Percentiles rank a stretch among this genome's conserved stretches.
Conservation (phyloP, 1,140 invertebrate species). For the Belonocnema kinseyi region DNA sequence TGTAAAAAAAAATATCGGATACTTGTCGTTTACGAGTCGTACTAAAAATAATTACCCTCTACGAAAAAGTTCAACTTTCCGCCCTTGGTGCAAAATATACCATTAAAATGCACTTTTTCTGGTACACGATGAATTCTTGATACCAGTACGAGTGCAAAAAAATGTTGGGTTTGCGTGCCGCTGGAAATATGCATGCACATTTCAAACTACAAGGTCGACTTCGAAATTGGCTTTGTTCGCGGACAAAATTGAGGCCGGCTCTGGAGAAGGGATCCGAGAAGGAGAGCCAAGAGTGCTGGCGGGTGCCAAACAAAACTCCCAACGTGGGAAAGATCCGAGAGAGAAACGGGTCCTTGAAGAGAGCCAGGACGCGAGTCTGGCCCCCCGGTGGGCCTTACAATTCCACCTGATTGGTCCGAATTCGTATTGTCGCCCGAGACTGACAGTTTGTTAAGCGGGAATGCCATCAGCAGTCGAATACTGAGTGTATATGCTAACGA, state of each 20-base stretch:
- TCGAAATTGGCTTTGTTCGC: conserved; percentile 16
- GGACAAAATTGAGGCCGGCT: background rate
- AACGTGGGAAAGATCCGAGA: conserved; percentile 59
- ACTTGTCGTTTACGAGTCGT: no score
- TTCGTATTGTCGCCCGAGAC: conserved; percentile 59
- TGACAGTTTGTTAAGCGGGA: conserved; percentile 55
- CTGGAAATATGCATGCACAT: background rate
- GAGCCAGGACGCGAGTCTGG: conserved; percentile 39
- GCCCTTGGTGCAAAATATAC: background rate
- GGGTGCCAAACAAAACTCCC: background rate
- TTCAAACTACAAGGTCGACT: conserved; percentile 11
- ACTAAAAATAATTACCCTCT: background rate
- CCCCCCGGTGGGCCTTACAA: conserved; percentile 65
- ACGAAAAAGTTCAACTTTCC: background rate
- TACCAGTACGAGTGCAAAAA: no score
- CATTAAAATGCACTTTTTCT: no score
- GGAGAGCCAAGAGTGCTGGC: conserved; percentile 17
- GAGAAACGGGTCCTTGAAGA: conserved; percentile 42
- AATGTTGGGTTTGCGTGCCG: no score
- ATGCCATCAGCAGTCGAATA: conserved; percentile 41
- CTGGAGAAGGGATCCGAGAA: conserved; percentile 9
- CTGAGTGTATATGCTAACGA: conserved; percentile 50
- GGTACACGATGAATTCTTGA: no score
- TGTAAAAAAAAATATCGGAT: no score
- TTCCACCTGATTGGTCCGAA: conserved; percentile 71